A percentile compares a stretch with the other conserved stretches of the same genome.
These are phyloP conservation scores for Odontamblyopus rebecca DNA, from an alignment of 2,797 vertebrate species.

Conservation along the genomic window DNA sequence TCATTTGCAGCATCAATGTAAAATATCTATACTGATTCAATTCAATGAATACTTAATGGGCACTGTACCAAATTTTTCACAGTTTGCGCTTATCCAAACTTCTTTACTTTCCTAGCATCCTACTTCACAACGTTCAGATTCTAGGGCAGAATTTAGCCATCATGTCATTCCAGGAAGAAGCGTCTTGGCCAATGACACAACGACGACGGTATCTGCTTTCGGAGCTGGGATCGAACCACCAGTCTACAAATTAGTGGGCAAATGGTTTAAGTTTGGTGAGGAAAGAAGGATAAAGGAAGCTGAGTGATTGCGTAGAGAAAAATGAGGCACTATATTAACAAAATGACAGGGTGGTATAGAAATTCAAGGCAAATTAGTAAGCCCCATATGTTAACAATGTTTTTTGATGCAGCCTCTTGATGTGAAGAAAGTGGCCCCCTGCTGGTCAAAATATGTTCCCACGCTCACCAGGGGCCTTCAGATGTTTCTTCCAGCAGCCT, in stretches of 20 bases:
- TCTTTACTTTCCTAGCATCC: too few relatives aligned
- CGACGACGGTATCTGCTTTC: neutral
- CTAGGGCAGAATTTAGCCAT: too few relatives aligned
- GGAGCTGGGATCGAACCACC: neutral
- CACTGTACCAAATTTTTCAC: too few relatives aligned
- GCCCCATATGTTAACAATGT: conserved; percentile 35
- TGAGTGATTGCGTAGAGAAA: neutral
- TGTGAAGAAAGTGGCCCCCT: conserved; percentile 34
- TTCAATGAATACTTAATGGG: too few relatives aligned
- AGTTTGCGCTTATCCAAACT: too few relatives aligned
- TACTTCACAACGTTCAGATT: too few relatives aligned
- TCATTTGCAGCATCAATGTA: too few relatives aligned
- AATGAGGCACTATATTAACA: neutral
- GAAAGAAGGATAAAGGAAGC: neutral
- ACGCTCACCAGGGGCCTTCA: conserved; percentile 58
- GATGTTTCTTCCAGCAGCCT: conserved; percentile 45
- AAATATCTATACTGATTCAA: too few relatives aligned
- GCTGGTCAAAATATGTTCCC: conserved; percentile 45
- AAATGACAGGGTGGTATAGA: neutral
- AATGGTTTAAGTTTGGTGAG: neutral
- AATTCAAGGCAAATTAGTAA: conserved; percentile 38
- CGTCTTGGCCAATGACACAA: neutral
- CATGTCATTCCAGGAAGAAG: too few relatives aligned
- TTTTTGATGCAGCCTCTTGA: conserved; percentile 33
- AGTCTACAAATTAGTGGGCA: neutral